Percentiles rank a stretch among this genome's conserved stretches.
Conservation (phyloP, 2,888 invertebrate species). For the Bedellia somnulentella region DNA sequence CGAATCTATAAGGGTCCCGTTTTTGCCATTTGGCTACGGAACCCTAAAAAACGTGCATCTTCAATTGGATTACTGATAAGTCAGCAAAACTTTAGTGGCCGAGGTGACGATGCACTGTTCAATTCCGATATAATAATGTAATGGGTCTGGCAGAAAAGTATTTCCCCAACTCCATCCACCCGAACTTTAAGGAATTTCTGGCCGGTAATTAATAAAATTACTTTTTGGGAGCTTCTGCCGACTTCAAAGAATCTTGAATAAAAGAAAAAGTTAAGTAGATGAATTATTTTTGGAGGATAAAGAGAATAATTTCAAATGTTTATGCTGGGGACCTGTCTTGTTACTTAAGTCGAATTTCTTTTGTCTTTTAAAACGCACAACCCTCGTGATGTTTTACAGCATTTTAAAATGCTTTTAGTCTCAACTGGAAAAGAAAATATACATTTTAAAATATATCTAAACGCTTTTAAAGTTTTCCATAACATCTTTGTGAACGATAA, state of each 20-base stretch:
- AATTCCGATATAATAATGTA: too few species aligned
- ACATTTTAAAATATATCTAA: not conserved
- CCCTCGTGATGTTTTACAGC: conserved; percentile 1
- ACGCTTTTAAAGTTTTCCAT: not conserved
- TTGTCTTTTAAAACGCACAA: conserved; percentile 12
- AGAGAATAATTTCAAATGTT: conserved; percentile 51
- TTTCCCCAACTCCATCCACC: conserved; percentile 45
- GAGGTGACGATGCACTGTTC: too few species aligned
- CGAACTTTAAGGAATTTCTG: conserved; percentile 60
- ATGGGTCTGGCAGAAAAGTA: conserved; percentile 58
- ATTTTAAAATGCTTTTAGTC: not conserved
- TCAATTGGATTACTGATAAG: too few species aligned
- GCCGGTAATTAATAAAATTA: conserved; percentile 63
- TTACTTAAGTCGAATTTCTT: conserved; percentile 17
- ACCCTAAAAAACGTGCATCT: too few species aligned
- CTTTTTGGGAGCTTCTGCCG: conserved; percentile 58
- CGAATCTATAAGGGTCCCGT: too few species aligned
- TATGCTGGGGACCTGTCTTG: conserved; percentile 32
- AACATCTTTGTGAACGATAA: not conserved
- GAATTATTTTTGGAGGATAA: conserved; percentile 58
- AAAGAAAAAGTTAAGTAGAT: conserved; percentile 60
- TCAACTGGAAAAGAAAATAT: not conserved
- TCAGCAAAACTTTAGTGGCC: too few species aligned
- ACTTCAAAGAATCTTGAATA: conserved; percentile 60
- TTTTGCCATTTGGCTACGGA: too few species aligned